Evolutionary conservation across 1,140 invertebrate species (phyloP), one percentile per base, ranked within the genome.

Genomic region (Capitella teleta): DNA sequence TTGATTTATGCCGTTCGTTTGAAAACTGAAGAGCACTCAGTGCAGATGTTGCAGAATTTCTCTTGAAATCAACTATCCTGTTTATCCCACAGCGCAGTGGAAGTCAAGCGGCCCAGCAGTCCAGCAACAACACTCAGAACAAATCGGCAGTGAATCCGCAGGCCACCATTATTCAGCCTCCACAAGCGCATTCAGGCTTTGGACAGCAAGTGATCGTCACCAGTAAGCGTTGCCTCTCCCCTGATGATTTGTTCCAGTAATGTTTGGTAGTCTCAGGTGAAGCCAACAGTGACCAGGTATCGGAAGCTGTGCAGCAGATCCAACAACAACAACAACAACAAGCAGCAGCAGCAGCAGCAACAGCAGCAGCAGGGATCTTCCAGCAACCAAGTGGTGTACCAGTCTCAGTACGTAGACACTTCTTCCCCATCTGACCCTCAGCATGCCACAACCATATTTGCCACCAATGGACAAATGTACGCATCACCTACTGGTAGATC

Each of bases 391-490:
- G 80, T 26, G 82, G 81, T 71, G 80, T 82, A 52, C 30, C 30
- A 32, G 30, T n/a, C 30, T 10, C 80, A 82, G 65, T 83, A 82
- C 75, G 80, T 82, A 60, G 80, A 82, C 59, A 77, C 78, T 54
- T 62, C 30, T 32, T n/a, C 70, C n/a, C n/a, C n/a, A n/a, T n/a
- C n/a, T n/a, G n/a, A n/a, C n/a, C n/a, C n/a, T n/a, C n/a, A n/a
- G n/a, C n/a, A n/a, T 57, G 81, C 82, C 68, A 78, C 78, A 59
- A 77, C 79, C 58, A 77, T 81, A 64, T 82, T 82, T 74, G 78
- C 79, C 70, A 75, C 79, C 53, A 82, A 82, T 77, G 80, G 80
- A 58, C 74, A 76, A 65, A 76, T 77, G 80, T 81, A 76, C 71
- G 68, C 70, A 57, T 49, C 28, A 32, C 10, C 30, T 32, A n/a